A percentile compares a stretch with the other conserved stretches of the same genome.
These are phyloP conservation scores for Caenorhabditis briggsae DNA, from an alignment of 1,140 invertebrate genomes.

Conservation along the genomic window DNA sequence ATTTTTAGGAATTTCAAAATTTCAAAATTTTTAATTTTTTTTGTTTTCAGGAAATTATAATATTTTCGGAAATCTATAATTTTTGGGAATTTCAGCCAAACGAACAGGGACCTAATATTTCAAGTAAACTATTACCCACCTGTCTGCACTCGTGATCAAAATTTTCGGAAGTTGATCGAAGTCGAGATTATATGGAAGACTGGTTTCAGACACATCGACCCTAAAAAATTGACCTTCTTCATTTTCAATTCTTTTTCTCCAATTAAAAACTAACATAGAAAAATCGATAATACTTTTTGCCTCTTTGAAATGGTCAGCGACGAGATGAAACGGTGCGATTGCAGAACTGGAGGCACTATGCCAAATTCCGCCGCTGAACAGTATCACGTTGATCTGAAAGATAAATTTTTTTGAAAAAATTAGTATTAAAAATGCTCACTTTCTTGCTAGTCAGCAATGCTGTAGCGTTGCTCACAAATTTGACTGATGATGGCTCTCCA, in stretches of 20 bases:
- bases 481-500: not conserved
- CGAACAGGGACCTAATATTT: too few relatives aligned
- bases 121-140: too few relatives aligned
- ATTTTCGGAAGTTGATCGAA: slow-evolving; percentile 27
- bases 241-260: not conserved
- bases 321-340: slow-evolving; percentile 27
- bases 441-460: not conserved
- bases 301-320: slow-evolving; percentile 22
- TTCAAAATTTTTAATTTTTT: too few relatives aligned
- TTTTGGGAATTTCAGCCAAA: too few relatives aligned
- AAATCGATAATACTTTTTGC: not conserved
- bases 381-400: slow-evolving; percentile 19
- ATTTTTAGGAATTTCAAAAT: too few relatives aligned
- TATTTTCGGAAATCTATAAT: too few relatives aligned
- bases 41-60: too few relatives aligned
- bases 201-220: slow-evolving; percentile 14
- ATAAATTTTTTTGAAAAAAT: not conserved
- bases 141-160: slow-evolving; percentile 8
- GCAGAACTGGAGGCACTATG: slow-evolving; percentile 31
- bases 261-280: not conserved
- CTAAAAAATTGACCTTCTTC: not conserved
- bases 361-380: slow-evolving; percentile 28
- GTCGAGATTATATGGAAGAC: slow-evolving; percentile 14
- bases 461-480: not conserved
- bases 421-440: not conserved